These are phyloP conservation scores for Scaptomyza reducta DNA, from an alignment of 2,888 invertebrate species.

Conservation along the genomic window DNA sequence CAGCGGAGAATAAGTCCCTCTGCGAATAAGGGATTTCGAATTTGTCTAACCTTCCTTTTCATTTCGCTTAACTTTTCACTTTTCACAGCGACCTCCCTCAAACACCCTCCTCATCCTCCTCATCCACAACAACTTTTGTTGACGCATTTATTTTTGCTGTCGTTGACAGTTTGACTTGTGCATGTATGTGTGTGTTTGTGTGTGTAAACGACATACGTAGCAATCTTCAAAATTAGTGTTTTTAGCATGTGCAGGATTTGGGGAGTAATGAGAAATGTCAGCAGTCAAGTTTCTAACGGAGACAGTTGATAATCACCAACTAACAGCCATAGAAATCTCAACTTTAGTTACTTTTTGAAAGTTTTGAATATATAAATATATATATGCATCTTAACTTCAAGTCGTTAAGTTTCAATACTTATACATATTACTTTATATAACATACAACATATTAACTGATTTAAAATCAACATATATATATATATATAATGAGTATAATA, in stretches of 20 bases:
- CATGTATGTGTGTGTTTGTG: conserved; percentile 21
- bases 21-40: conserved; percentile 36
- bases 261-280: conserved; percentile 9
- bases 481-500: too few relatives aligned
- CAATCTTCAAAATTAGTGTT: conserved; percentile 64
- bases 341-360: not conserved
- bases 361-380: too few relatives aligned
- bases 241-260: conserved; percentile 19
- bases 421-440: too few relatives aligned
- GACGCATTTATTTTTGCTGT: conserved; percentile 53
- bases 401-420: too few relatives aligned
- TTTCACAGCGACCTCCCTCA: conserved; percentile 41
- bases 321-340: not conserved
- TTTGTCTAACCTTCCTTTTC: conserved; percentile 63
- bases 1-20: not conserved
- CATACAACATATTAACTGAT: too few relatives aligned
- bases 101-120: not conserved
- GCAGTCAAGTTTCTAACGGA: conserved; percentile 20
- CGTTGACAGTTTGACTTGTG: conserved; percentile 75
- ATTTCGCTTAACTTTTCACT: conserved; percentile 75
- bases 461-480: too few relatives aligned
- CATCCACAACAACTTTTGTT: conserved; percentile 19
- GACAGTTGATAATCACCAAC: conserved; percentile 18
- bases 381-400: too few relatives aligned
- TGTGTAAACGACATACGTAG: too few relatives aligned